Base-by-base conservation (phyloP, 2,113 vertebrate species). In the Ammodytes dubius region DNA sequence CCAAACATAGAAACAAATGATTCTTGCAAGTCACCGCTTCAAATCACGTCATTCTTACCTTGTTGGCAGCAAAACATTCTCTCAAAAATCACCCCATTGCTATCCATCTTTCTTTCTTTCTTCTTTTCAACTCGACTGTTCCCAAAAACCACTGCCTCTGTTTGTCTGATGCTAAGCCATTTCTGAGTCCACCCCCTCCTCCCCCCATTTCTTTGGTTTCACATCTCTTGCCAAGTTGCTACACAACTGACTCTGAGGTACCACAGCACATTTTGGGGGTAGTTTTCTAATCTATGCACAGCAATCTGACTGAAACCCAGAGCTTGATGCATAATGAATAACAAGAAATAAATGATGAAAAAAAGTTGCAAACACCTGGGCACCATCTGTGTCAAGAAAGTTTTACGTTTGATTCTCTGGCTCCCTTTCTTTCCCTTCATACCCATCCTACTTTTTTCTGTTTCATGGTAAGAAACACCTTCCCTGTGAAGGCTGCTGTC, bases 301-400 rank as follows among this genome's bases (percentile, higher is more conserved):
- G 71, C 92, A 88, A 27, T 94, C 85, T 88, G 86, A 93, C 74
- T 74, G 70, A 87, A 84, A 84, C 63, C 73, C 71, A 58, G 27
- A 83, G 87, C 70, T 76, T 63, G 79, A 91, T 92, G 87, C 86
- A 91, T 93, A 91, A 92, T 91, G 82, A 89, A 93, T 89, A 80
- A 86, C 79, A 75, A 79, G 70, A 91, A 92, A 92, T 91, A 92
- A 92, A 92, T 84, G 76, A 91, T 90, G 88, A 87, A 84, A 90
- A 27, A 85, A 85, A 81, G 74, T 79, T 82, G 58, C 59, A 15
- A 40, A 86, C 90, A 92, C 89, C 85, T 91, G 88, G 82, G 74
- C 73, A 70, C 78, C 88, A 91, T 91, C 79, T 91, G 83, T 88
- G 82, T 90, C 79, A 77, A 83, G 74, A 81, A 87, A 83, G 79